Percentiles rank a stretch among this genome's conserved stretches.
Conservation (phyloP, 2,888 invertebrate genomes). For the Pristionchus entomophagus region DNA sequence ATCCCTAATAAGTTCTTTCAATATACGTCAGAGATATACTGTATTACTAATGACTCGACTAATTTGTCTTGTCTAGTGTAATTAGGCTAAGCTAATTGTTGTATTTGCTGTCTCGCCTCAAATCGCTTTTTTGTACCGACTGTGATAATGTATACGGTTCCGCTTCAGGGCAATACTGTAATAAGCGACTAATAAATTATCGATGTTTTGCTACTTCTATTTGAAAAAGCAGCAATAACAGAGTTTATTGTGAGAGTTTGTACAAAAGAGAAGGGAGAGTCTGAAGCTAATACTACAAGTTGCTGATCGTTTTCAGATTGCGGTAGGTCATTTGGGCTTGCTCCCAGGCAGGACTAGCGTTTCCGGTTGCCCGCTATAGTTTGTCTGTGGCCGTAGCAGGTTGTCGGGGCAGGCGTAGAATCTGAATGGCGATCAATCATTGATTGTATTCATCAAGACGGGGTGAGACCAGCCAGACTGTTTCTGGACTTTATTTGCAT, state of each 20-base stretch:
- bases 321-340: not conserved
- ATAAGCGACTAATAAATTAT: slow-evolving; percentile 34
- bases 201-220: not conserved
- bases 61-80: not conserved
- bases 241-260: not conserved
- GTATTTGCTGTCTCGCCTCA: slow-evolving; percentile 5
- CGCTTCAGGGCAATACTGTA: slow-evolving; percentile 25
- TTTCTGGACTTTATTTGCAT: too few relatives aligned
- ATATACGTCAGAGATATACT: slow-evolving; percentile 7
- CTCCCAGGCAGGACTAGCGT: not conserved
- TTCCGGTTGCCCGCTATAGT: slow-evolving; percentile 15
- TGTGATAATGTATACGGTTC: slow-evolving; percentile 34
- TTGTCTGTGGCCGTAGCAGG: slow-evolving; percentile 4
- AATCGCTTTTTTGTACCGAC: not conserved
- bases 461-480: too few relatives aligned
- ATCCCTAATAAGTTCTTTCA: slow-evolving; percentile 37
- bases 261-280: not conserved
- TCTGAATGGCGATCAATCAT: not conserved
- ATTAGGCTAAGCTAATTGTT: not conserved
- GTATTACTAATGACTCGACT: slow-evolving; percentile 14
- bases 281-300: not conserved
- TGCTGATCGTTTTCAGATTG: not conserved
- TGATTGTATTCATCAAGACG: not conserved
- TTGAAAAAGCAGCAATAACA: too few relatives aligned
- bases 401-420: slow-evolving; percentile 27